Evolutionary conservation across 2,113 vertebrate genomes (phyloP), one percentile per base, ranked within the genome.

Genomic region (Forbesichthys papilliferus): DNA sequence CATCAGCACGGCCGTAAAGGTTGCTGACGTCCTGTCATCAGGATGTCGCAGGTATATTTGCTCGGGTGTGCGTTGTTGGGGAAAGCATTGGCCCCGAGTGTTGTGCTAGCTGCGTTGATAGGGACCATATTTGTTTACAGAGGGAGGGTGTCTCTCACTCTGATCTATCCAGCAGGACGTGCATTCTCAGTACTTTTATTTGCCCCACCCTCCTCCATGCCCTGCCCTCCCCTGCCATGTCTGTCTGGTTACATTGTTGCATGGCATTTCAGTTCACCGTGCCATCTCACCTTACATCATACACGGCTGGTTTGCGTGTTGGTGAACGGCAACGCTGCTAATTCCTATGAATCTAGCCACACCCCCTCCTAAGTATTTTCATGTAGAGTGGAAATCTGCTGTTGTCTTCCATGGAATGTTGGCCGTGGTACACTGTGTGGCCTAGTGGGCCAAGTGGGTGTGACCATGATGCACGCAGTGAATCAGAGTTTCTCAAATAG

Each of bases 161-260:
- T 49, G 13, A 14, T 42, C 36, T 69, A 18, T 13, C 36, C n/a
- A 42, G 33, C 57, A 69, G 74, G 73, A 83, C 69, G 80, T 76
- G 56, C 53, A 12, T 69, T 58, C 14, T 63, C 52, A 53, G 14
- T 69, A 51, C 57, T 69, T 27, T 12, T 20, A 51, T 59, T 46
- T 18, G 58, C 77, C 36, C 72, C 71, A 20, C 73, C 61, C 54
- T 3, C 3, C 33, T 56, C 68, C 61, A 52, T 27, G 10, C 51
- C 64, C 53, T 52, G 48, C 64, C 47, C 46, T 48, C 8, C 46
- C 34, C 52, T 52, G 73, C 49, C 61, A 9, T 52, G 13, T 14
- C 11, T 14, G 49, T 12, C 49, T 4, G 9, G 49, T 12, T 11
- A 52, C 13, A 14, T 12, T 49, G 48, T 9, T 49, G 48, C 48